Percentiles rank a stretch among this genome's conserved stretches.
phyloP scores from a whole-genome alignment of 1,140 invertebrate genomes.

The Acromyrmex charruanus region DNA sequence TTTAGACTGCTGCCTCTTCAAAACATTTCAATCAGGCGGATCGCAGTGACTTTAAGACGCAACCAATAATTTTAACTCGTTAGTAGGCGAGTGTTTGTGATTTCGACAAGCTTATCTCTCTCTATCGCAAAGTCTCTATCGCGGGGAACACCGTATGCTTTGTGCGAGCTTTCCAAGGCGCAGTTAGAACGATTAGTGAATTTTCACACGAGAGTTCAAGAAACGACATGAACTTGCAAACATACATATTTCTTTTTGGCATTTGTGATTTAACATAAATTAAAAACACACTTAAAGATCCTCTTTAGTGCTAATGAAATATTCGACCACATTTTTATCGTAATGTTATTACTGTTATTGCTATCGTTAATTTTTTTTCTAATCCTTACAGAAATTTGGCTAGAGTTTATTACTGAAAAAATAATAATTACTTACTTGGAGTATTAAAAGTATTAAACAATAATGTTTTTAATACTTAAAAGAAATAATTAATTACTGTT shows the following conservation, averaged over 20 bases:
- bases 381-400: not conserved
- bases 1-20: constrained; percentile 17
- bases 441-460: no score
- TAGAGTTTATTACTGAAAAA: no score
- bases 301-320: not conserved
- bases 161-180: constrained; percentile 13
- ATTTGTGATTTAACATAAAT: not conserved
- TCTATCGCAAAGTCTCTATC: not conserved
- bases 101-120: constrained; percentile 38
- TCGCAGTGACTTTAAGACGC: not conserved
- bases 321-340: not conserved
- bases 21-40: constrained; percentile 34
- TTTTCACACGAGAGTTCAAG: constrained; percentile 23
- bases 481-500: no score
- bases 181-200: constrained; percentile 15
- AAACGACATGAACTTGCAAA: not conserved
- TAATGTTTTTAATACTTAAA: no score
- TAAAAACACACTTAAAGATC: not conserved
- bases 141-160: not conserved
- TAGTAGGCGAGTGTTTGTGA: not conserved
- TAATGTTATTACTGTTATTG: not conserved
- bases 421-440: no score
- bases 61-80: constrained; percentile 25
- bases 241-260: not conserved
- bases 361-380: not conserved